Evolutionary conservation across 2,888 invertebrate species (phyloP).

Genomic region (Gortyna flavago): DNA sequence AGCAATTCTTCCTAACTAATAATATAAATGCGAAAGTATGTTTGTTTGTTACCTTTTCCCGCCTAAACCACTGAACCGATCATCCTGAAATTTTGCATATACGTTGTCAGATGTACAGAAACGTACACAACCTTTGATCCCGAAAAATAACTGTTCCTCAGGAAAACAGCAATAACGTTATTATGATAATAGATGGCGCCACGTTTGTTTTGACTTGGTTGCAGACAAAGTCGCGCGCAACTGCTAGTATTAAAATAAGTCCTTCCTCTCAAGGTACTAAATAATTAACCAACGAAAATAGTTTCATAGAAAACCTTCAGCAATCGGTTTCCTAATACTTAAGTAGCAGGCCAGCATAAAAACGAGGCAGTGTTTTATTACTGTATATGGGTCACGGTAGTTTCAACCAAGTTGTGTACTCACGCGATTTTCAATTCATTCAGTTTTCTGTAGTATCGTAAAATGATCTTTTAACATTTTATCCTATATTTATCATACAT

Average conservation of each 20-base stretch:
- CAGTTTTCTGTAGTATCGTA: conserved; percentile 2
- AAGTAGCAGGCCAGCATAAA: conserved; percentile 36
- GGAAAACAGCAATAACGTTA: no score
- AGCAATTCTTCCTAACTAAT: no score
- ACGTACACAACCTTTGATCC: no score
- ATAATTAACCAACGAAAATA: conserved; percentile 23
- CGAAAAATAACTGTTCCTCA: no score
- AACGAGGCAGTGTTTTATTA: conserved; percentile 22
- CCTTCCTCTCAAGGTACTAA: conserved; percentile 14
- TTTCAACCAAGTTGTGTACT: conserved; percentile 12
- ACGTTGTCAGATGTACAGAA: no score
- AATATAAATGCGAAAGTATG: no score
- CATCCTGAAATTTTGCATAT: no score
- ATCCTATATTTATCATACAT: neutral
- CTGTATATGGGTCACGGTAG: conserved; percentile 42
- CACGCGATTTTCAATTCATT: conserved; percentile 35
- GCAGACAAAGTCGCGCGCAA: no score
- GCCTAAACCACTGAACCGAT: no score
- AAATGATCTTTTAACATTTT: neutral
- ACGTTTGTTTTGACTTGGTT: no score
- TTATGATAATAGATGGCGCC: no score
- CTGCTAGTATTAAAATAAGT: conserved; percentile 6
- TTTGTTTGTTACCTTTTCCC: no score
- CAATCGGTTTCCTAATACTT: conserved; percentile 15
- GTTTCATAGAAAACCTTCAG: conserved; percentile 29